Evolutionary conservation across 1,140 invertebrate genomes (phyloP), one percentile per base, ranked within the genome.

Genomic region (Samia ricini): DNA sequence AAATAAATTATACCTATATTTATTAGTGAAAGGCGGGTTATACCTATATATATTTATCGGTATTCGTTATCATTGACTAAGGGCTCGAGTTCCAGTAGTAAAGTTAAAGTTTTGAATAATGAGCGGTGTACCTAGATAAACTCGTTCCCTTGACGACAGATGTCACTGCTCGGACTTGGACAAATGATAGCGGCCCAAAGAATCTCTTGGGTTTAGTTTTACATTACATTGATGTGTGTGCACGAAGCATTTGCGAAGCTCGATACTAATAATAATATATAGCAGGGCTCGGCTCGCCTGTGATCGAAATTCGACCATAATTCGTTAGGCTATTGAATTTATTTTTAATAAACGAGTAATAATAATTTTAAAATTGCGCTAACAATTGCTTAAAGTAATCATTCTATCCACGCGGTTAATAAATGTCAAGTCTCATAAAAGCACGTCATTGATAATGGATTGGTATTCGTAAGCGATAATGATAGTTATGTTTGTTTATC

Each of bases 171-270:
- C 54, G 71, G 74, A 76, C 68, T 69, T 56, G 70, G 80, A 85
- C 81, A 83, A 85, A 85, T 85, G 77, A 81, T 81, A 80, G 72
- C 68, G 57, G 42, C 70, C 70, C 57, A 64, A 75, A 78, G 70
- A 74, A 64, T 74, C 69, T 70, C 72, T n/a, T n/a, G n/a, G 61
- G 22, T 50, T 50, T 71, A 72, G 71, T 65, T 79, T 81, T 76
- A 64, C 58, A 61, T 68, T 61, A 68, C 51, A 51, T 66, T 6
- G 18, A 36, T 33, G 56, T 55, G n/a, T 42, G 33, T 42, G n/a
- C 4, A 42, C 12, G 4, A 42, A 10, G 33, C 10, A 15, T 42
- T 4, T 12, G 33, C 33, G 12, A 42, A 12, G 3, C 33, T 42
- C 33, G 15, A 42, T 42, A 26, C 8, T 26, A 4, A 26, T 26